phyloP scores from a whole-genome alignment of 2,797 vertebrate species.

The Sitta carolinensis region DNA sequence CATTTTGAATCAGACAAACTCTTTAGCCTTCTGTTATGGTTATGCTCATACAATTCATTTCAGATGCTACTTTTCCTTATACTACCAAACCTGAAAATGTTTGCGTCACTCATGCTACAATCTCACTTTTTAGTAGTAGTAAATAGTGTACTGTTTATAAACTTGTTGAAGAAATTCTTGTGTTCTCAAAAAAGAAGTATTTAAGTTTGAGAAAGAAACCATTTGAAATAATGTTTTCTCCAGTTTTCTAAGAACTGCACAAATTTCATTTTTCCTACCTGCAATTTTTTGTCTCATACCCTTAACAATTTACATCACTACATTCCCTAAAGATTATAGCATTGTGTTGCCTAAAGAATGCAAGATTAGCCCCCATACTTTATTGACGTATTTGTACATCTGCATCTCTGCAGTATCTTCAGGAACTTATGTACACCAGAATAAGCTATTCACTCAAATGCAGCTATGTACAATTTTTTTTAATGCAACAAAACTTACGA shows the following conservation, averaged over 20 bases:
- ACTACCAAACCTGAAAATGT: neutral
- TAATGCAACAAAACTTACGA: conserved; percentile 85
- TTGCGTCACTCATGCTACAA: neutral
- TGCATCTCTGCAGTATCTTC: neutral
- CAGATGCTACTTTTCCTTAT: neutral
- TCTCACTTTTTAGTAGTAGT: neutral
- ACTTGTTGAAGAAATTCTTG: neutral
- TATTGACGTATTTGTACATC: neutral
- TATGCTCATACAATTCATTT: neutral
- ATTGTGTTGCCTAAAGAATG: neutral
- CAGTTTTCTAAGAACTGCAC: neutral
- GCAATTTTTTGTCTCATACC: neutral
- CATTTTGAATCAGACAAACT: neutral
- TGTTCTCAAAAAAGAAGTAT: neutral
- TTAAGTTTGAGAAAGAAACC: neutral
- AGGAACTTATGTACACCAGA: neutral
- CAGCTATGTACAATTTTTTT: conserved; percentile 57
- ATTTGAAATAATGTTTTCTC: neutral
- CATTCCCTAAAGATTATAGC: neutral
- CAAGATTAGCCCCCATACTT: neutral
- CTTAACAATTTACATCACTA: neutral
- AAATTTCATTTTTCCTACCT: neutral
- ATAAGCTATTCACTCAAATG: conserved; percentile 44
- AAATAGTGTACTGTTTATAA: neutral
- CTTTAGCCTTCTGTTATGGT: neutral